A percentile compares a stretch with the other conserved stretches of the same genome.
Evolutionary conservation across 2,797 vertebrate genomes (phyloP).

Genomic region (Manis javanica): DNA sequence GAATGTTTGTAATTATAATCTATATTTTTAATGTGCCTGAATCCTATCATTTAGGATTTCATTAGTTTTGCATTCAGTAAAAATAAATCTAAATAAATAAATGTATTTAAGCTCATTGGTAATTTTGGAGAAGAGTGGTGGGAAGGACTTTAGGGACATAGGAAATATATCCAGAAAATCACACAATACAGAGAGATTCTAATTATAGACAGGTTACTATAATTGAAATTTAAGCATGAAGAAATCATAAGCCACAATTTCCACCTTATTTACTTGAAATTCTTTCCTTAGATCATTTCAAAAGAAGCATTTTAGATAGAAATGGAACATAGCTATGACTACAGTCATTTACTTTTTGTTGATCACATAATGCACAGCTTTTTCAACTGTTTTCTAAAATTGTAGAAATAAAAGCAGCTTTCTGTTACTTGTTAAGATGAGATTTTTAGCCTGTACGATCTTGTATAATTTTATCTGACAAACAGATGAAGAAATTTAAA

Average conservation of each 20-base stretch:
- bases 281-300: background rate
- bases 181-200: background rate
- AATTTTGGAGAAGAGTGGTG: background rate
- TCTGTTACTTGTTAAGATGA: background rate
- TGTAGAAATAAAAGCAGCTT: constrained; percentile 30
- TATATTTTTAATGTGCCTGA: background rate
- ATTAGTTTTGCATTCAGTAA: background rate
- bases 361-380: background rate
- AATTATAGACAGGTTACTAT: background rate
- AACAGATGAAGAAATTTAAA: constrained; percentile 37
- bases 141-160: background rate
- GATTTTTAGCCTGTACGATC: background rate
- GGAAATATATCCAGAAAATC: background rate
- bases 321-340: background rate
- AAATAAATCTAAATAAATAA: background rate
- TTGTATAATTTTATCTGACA: constrained; percentile 42
- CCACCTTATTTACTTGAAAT: background rate
- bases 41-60: background rate
- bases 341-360: background rate
- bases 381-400: constrained; percentile 42
- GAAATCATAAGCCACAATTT: constrained; percentile 20
- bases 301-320: constrained; percentile 13
- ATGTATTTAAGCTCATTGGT: background rate
- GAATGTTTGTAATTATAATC: background rate
- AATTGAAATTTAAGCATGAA: background rate